Base-by-base conservation (phyloP, 2,888 invertebrate genomes). In the Dynastes hyllus region DNA sequence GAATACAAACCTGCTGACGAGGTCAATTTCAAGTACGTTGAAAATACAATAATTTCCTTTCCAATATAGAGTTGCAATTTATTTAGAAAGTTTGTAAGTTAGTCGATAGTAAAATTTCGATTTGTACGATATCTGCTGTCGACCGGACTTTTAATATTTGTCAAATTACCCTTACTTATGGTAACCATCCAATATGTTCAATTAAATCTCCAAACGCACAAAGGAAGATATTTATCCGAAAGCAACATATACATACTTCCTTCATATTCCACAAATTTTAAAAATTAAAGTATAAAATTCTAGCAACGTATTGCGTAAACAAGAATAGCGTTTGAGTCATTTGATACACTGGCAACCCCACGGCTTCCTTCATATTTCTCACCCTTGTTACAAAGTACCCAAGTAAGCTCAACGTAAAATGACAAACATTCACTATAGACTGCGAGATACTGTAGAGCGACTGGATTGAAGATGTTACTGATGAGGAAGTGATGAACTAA, bases 381-480 rank as follows among this genome's bases (percentile, higher is more conserved):
- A 78, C 80, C 80, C 80, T 76, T 76, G 75, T 78, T 75, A 78
- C 75, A 80, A 80, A 78, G 80, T 58, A 76, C 40, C 71, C 65
- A 53, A 65, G 77, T 79, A 70, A 76, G 40, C 75, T 63, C 63
- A 75, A 80, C 75, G 70, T 80, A 75, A 78, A 78, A 71, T 77
- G 71, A 78, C 80, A 78, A 78, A 78, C 77, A 79, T 70, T 45
- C 40, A 29, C 76, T 27, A 70, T 29, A 53, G 53, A 27, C 29
- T 51, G 22, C 22, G 22, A 70, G n/a, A 45, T 53, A n/a, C 29
- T 70, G 53, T 53, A 70, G 70, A 70, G 1, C 4, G 53, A 11
- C 70, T n/a, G n/a, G 2, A 8, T 9, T 29, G 22, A 29, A 22
- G 0, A 29, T 61, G 2, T 27, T 61, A 55, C 55, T 5, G 16